Conservation (phyloP, 1,140 invertebrate genomes). For the Zaprionus lachaisei region DNA sequence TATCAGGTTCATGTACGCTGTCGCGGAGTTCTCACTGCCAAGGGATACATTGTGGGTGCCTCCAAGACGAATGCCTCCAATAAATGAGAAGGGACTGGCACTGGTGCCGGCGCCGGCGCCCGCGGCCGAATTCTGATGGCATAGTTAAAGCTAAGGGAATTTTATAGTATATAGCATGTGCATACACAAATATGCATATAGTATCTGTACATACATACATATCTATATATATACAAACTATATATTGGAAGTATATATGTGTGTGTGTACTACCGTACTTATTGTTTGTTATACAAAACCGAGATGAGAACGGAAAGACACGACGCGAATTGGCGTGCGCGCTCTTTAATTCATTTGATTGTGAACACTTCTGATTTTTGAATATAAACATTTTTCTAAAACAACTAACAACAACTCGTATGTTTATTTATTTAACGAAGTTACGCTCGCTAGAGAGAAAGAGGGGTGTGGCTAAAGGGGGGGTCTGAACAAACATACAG, state of each 20-base stretch:
- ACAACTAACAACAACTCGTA: constrained; percentile 33
- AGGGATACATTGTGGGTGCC: constrained; percentile 90
- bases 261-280: constrained; percentile 68
- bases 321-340: constrained; percentile 29
- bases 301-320: constrained; percentile 41
- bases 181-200: constrained; percentile 10
- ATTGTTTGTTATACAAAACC: constrained; percentile 82
- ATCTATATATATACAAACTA: constrained; percentile 1
- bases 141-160: constrained; percentile 54
- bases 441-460: constrained; percentile 5
- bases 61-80: constrained; percentile 43
- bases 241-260: constrained; percentile 13
- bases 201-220: constrained; percentile 7
- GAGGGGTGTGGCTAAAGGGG: not conserved
- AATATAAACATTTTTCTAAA: constrained; percentile 69
- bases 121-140: constrained; percentile 16
- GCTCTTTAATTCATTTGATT: constrained; percentile 50
- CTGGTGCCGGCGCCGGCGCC: not conserved
- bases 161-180: constrained; percentile 53
- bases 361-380: constrained; percentile 58
- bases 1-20: constrained; percentile 96
- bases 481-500: not conserved
- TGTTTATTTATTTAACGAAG: constrained; percentile 33
- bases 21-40: constrained; percentile 94
- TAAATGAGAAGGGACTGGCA: constrained; percentile 13